Evolutionary conservation across 2,113 vertebrate species (phyloP).

Genomic region (Elaphurus davidianus): DNA sequence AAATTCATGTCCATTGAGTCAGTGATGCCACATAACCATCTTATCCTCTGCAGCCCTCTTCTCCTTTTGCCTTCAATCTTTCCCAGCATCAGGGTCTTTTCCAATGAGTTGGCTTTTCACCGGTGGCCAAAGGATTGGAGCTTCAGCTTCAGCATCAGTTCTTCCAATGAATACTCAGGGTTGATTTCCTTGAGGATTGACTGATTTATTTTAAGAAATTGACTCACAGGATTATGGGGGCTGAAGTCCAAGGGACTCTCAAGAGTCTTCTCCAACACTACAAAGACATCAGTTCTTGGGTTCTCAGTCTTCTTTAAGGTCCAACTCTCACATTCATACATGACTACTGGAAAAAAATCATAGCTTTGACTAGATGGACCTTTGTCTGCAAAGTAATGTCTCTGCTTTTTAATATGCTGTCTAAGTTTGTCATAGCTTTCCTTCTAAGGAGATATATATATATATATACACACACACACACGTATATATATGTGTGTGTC

Average conservation of each 20-base stretch:
- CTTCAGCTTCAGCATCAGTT: not conserved
- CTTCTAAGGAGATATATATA: not conserved
- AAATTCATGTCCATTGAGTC: not conserved
- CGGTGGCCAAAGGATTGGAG: not conserved
- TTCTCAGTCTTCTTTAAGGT: not conserved
- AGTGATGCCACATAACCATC: not conserved
- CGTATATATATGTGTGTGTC: accelerated
- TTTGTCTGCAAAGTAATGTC: not conserved
- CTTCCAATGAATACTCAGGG: not conserved
- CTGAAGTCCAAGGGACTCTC: not conserved
- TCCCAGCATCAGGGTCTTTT: not conserved
- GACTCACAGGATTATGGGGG: not conserved
- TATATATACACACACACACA: not conserved
- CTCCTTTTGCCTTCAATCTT: not conserved
- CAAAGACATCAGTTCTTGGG: not conserved
- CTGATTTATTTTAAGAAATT: not conserved
- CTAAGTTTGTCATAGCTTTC: not conserved
- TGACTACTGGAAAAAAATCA: not conserved
- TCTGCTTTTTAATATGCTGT: not conserved
- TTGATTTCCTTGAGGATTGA: not conserved
- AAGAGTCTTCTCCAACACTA: not conserved
- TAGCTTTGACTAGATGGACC: not conserved
- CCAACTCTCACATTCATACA: not conserved
- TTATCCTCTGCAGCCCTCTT: not conserved
- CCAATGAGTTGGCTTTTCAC: not conserved